Conservation (phyloP, 2,797 vertebrate genomes). For the Poeciliopsis turneri region DNA sequence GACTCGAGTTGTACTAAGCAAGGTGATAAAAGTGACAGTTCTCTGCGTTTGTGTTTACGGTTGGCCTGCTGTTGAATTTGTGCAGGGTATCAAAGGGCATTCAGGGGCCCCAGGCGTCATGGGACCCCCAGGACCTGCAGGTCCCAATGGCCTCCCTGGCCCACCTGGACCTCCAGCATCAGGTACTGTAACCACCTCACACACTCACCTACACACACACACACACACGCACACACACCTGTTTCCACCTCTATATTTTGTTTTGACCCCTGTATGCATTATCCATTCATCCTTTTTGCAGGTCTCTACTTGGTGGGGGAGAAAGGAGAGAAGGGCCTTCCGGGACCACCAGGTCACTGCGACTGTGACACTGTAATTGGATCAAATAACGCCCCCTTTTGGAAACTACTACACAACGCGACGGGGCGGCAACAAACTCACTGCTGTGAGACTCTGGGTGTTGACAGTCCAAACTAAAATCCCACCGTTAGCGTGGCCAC, state of each 20-base stretch:
- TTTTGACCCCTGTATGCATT: not conserved
- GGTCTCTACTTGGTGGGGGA: slow-evolving; percentile 88
- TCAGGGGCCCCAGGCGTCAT: slow-evolving; percentile 79
- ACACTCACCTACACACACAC: slow-evolving; percentile 29
- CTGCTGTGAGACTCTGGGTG: slow-evolving; percentile 80
- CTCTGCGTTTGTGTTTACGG: slow-evolving; percentile 20
- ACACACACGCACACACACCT: not conserved
- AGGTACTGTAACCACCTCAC: slow-evolving; percentile 77
- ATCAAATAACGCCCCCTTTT: slow-evolving; percentile 81
- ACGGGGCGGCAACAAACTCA: slow-evolving; percentile 81
- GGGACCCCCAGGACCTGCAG: slow-evolving; percentile 88
- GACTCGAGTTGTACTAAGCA: not conserved
- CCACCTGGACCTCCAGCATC: slow-evolving; percentile 86
- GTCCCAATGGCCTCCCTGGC: slow-evolving; percentile 87
- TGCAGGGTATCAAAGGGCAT: slow-evolving; percentile 89
- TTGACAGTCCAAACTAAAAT: not conserved
- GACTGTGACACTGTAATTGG: slow-evolving; percentile 81
- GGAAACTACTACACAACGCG: slow-evolving; percentile 83
- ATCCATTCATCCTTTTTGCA: slow-evolving; percentile 49
- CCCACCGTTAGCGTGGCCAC: not conserved
- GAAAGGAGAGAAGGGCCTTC: slow-evolving; percentile 91
- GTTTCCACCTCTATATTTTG: not conserved
- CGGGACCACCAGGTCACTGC: slow-evolving; percentile 89
- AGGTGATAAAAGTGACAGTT: not conserved
- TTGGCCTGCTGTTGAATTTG: slow-evolving; percentile 28